These are phyloP conservation scores for Sinodicranocentrus sp. DNA, from an alignment of 2,888 invertebrate genomes.

Conservation along the genomic window DNA sequence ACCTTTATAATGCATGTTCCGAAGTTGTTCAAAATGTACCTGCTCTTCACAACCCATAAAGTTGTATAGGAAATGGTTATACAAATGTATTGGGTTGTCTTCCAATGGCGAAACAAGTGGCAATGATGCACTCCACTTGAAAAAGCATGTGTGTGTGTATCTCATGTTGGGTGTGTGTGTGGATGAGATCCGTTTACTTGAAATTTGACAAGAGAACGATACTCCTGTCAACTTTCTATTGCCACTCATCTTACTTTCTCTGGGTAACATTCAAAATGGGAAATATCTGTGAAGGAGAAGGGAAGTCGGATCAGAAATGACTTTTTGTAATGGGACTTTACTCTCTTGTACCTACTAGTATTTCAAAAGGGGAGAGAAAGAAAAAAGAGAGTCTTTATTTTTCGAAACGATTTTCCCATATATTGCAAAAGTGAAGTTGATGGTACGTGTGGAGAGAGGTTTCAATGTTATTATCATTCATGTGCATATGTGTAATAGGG, in stretches of 20 bases:
- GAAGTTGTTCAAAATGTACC: not conserved
- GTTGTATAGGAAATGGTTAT: not conserved
- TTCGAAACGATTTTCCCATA: too few species aligned
- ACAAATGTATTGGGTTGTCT: not conserved
- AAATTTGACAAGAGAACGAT: conserved; percentile 41
- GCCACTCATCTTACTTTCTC: conserved; percentile 61
- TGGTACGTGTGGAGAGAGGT: conserved; percentile 1
- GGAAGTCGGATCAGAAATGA: too few species aligned
- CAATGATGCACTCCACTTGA: conserved; percentile 37
- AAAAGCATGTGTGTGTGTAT: not conserved
- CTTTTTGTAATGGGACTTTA: too few species aligned
- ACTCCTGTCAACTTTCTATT: conserved; percentile 54
- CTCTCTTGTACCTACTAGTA: too few species aligned
- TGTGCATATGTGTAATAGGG: not conserved
- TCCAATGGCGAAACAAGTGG: conserved; percentile 18
- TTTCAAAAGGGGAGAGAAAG: too few species aligned
- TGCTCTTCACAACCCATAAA: conserved; percentile 2
- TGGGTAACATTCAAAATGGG: too few species aligned
- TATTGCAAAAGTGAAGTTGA: too few species aligned
- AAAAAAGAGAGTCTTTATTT: too few species aligned
- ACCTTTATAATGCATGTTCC: conserved; percentile 19
- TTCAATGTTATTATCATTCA: conserved; percentile 44
- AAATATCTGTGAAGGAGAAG: too few species aligned
- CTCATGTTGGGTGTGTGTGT: too few species aligned
- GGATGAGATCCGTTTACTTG: conserved; percentile 11